Base-by-base conservation (phyloP, 2,113 vertebrate genomes). In the Herpailurus yagouaroundi region DNA sequence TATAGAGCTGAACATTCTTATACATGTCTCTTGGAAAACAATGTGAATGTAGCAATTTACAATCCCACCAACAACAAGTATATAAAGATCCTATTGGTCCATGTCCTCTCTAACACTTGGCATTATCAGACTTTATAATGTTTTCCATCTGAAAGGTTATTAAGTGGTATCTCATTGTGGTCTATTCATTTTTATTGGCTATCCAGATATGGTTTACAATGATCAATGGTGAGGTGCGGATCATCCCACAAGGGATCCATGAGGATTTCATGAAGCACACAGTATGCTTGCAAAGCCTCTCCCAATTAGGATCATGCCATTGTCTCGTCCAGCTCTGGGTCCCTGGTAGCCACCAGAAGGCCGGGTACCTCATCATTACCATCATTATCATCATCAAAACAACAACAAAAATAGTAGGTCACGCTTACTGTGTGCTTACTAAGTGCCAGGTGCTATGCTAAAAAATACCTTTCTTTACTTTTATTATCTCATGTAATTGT, bases 401-500 rank as follows among this genome's bases (percentile, higher is more conserved):
- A 91, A 68, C 41, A 85, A 73, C 36, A 50, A 3, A 90, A 73
- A 82, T n/a, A 92, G 94, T 23, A 91, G 66, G 52, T 77, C 81
- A 50, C 23, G 36, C 76, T 93, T 91, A 89, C 23, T 60, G 45
- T 91, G 66, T 69, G 27, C 50, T 88, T 94, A 88, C 48, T 94
- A 90, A 90, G 69, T 96, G 84, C 21, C 88, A 80, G 57, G 41
- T 92, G 55, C 55, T 80, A 36, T 82, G 90, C 87, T 94, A 96
- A 94, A 76, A 77, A 95, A 94, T 55, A 95, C 81, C 91, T 96
- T 83, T 73, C 91, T 95, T 86, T 73, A 41, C 55, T 94, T 97
- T 81, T 88, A 94, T 91, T 64, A 88, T 57, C 27, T 85, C 48
- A 27, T 63, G 81, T 74, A 57, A 73, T 87, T 36, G 89, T 91